A percentile compares a stretch with the other conserved stretches of the same genome.
These are phyloP conservation scores for Rhizomys pruinosus DNA, from an alignment of 2,113 vertebrate species.

Conservation along the genomic window DNA sequence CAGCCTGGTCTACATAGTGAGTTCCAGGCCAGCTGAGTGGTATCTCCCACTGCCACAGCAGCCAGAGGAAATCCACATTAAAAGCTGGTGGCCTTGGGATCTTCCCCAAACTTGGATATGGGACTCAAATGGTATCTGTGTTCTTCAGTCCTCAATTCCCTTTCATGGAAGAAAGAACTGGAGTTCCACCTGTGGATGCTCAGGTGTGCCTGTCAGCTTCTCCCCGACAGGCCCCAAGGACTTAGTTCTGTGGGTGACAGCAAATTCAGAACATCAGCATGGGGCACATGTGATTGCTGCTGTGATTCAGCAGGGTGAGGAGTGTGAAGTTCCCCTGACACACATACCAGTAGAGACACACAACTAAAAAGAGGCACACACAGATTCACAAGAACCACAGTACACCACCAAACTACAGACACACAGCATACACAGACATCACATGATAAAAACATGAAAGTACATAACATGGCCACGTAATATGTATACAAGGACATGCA, in stretches of 20 bases:
- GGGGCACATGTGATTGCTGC: not conserved
- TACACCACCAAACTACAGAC: not conserved
- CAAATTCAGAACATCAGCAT: not conserved
- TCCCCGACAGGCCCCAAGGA: not conserved
- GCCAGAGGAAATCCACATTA: too few species aligned
- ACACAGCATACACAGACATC: not conserved
- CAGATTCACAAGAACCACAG: not conserved
- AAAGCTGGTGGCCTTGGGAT: not conserved
- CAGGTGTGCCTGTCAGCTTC: not conserved
- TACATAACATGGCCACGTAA: not conserved
- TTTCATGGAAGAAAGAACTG: not conserved
- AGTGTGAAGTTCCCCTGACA: not conserved
- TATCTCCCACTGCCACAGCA: too few species aligned
- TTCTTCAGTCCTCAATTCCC: not conserved
- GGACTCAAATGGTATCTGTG: too few species aligned
- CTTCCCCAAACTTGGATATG: fast-evolving
- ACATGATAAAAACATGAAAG: not conserved
- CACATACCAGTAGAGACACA: not conserved
- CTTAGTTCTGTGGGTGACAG: not conserved
- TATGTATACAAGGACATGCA: not conserved
- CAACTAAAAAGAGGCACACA: not conserved
- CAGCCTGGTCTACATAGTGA: too few species aligned
- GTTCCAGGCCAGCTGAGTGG: too few species aligned
- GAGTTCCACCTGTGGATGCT: not conserved
- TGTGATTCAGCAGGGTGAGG: not conserved